Percentiles rank a stretch among this genome's conserved stretches.
phyloP scores from a whole-genome alignment of 2,888 invertebrate genomes.

The Synanthedon vespiformis region DNA sequence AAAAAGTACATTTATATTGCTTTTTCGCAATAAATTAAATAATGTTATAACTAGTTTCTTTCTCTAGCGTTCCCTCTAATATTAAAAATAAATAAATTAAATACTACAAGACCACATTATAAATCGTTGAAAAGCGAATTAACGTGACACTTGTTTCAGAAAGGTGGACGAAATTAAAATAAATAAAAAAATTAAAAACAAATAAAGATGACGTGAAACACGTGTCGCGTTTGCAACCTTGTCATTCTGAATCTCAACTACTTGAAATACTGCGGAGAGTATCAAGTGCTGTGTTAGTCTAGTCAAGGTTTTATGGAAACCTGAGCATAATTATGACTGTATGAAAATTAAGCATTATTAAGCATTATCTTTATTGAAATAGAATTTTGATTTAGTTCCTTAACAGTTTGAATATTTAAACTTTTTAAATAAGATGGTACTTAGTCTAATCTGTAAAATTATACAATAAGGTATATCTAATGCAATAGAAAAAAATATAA shows the following conservation, averaged over 20 bases:
- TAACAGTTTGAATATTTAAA: too few relatives aligned
- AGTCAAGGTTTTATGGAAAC: too few relatives aligned
- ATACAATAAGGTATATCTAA: too few relatives aligned
- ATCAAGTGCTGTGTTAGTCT: too few relatives aligned
- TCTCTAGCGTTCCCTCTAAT: neutral
- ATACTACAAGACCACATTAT: constrained; percentile 6
- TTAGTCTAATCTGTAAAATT: too few relatives aligned
- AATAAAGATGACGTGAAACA: constrained; percentile 3
- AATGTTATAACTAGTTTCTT: neutral
- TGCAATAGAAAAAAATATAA: too few relatives aligned
- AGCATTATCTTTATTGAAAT: too few relatives aligned
- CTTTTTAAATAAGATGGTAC: too few relatives aligned
- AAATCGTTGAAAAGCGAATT: constrained; percentile 5
- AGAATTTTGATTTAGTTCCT: too few relatives aligned
- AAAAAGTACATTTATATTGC: constrained; percentile 31
- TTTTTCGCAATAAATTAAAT: neutral
- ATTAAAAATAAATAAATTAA: constrained; percentile 4
- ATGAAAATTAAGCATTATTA: too few relatives aligned
- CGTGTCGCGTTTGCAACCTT: constrained; percentile 1
- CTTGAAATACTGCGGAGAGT: too few relatives aligned
- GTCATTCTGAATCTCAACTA: neutral
- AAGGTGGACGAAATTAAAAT: constrained; percentile 5
- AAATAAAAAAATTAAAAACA: constrained; percentile 3
- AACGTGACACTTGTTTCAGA: constrained; percentile 7
- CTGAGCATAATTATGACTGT: too few relatives aligned